Evolutionary conservation across 2,113 vertebrate species (phyloP).

Genomic region (Tragulus kanchil): DNA sequence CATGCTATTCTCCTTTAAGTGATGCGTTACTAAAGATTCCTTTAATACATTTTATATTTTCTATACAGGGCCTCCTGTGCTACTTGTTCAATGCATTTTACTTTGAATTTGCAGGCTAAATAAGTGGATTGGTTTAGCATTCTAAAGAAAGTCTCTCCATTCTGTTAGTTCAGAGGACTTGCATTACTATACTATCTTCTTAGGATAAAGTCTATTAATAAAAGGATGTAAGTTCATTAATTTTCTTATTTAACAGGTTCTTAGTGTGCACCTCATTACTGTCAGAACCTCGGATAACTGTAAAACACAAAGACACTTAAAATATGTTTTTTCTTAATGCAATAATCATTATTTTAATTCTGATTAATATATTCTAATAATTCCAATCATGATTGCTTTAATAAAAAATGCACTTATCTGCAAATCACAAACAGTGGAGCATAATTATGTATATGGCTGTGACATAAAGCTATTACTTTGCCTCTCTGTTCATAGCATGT

Average conservation of each 20-base stretch:
- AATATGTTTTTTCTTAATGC: background rate
- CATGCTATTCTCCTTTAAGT: background rate
- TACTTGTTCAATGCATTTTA: background rate
- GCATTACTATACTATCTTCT: background rate
- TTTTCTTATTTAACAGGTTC: background rate
- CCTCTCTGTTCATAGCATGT: background rate
- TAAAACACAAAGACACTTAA: background rate
- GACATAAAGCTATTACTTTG: background rate
- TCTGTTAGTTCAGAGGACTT: background rate
- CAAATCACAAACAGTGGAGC: background rate
- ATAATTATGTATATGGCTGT: background rate
- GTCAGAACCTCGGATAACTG: background rate
- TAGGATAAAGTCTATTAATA: background rate
- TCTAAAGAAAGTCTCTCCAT: background rate
- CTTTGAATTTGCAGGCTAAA: background rate
- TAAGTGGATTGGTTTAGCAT: background rate
- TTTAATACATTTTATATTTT: conserved; percentile 2
- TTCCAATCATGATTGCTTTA: background rate
- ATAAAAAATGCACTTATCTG: background rate
- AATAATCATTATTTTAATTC: background rate
- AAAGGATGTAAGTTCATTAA: background rate
- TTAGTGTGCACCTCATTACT: background rate
- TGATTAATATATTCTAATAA: background rate
- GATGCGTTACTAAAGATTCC: background rate
- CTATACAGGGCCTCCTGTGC: background rate